Evolutionary conservation across 1,140 invertebrate species (phyloP).

Genomic region (Ladona fulva): DNA sequence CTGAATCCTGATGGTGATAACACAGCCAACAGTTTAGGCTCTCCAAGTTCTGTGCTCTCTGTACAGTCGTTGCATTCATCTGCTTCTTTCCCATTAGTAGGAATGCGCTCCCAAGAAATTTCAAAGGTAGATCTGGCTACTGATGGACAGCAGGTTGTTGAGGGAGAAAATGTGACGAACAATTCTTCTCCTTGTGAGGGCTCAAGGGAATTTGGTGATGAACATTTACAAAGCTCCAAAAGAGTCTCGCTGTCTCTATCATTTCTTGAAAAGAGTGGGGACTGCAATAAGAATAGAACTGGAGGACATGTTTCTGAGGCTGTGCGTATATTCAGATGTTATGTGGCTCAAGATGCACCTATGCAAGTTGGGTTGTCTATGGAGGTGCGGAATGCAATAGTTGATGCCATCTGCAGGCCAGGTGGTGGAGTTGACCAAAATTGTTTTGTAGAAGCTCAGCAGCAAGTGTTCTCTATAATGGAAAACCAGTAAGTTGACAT

Average conservation of each 20-base stretch:
- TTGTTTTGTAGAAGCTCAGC: constrained; percentile 52
- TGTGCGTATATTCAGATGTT: constrained; percentile 44
- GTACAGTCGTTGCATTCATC: background rate
- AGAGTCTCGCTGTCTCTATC: background rate
- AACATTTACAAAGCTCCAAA: background rate
- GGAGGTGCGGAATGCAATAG: constrained; percentile 34
- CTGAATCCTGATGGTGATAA: background rate
- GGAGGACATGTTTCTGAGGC: constrained; percentile 33
- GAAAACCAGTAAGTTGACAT: constrained; percentile 40
- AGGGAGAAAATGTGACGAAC: background rate
- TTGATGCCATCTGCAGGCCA: constrained; percentile 40
- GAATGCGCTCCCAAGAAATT: background rate
- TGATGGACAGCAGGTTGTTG: background rate
- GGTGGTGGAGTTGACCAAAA: constrained; percentile 34
- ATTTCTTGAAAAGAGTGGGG: background rate
- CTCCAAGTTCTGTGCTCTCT: background rate
- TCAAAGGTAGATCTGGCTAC: background rate
- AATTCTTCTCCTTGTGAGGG: background rate
- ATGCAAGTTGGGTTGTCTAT: constrained; percentile 38
- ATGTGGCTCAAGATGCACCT: constrained; percentile 40
- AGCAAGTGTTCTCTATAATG: constrained; percentile 53
- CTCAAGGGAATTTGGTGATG: background rate
- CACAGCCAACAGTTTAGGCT: background rate
- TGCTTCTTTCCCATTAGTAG: background rate
- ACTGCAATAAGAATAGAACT: background rate